These are phyloP conservation scores for Ectemnius lituratus DNA, from an alignment of 2,888 invertebrate species.

Conservation along the genomic window DNA sequence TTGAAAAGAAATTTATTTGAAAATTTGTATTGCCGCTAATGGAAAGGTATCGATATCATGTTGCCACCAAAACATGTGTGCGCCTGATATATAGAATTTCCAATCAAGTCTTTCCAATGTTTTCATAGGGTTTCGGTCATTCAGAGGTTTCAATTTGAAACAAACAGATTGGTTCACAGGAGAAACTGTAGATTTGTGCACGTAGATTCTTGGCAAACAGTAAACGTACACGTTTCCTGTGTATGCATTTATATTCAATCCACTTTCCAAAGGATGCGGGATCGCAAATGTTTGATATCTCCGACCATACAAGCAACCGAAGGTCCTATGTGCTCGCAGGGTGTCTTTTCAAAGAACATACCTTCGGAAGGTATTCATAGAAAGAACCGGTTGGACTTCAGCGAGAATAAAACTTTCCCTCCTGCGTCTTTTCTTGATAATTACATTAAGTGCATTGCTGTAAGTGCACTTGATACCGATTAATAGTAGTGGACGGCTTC, in stretches of 20 bases:
- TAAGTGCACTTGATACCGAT: constrained; percentile 36
- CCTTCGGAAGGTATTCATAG: not conserved
- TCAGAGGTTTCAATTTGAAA: not conserved
- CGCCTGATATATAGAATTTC: no score
- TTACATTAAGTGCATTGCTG: constrained; percentile 37
- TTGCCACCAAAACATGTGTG: no score
- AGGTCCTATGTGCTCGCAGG: not conserved
- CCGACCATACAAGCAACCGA: not conserved
- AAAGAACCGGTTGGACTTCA: not conserved
- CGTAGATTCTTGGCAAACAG: not conserved
- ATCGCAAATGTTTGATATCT: not conserved
- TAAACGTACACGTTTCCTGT: not conserved
- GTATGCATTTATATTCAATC: not conserved
- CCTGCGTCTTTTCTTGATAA: constrained; percentile 39
- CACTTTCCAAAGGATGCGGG: not conserved
- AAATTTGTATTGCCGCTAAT: no score
- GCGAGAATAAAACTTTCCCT: constrained; percentile 32
- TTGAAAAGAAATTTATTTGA: no score
- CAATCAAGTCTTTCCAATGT: not conserved
- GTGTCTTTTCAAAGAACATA: not conserved
- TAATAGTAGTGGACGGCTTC: constrained; percentile 31
- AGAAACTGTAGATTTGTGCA: not conserved
- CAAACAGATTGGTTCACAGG: not conserved
- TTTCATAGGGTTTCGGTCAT: not conserved
- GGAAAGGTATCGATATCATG: no score